Evolutionary conservation across 2,113 vertebrate species (phyloP).

Genomic region (Strix aluco): DNA sequence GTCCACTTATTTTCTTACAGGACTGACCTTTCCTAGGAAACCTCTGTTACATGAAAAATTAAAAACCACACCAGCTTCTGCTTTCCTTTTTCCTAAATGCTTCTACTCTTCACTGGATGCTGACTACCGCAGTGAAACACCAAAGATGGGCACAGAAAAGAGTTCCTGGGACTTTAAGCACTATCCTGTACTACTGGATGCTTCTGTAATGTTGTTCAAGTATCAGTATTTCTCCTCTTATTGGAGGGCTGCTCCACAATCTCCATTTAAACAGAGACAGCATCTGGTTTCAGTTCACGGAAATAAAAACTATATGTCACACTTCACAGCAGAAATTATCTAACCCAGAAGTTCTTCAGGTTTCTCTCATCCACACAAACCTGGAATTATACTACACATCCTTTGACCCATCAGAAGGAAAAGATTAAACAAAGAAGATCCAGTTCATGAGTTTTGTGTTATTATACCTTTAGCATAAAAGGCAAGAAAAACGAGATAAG

Average conservation of each 20-base stretch:
- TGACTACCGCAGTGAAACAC: neutral
- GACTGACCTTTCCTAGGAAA: neutral
- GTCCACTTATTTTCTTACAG: neutral
- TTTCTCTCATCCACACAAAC: neutral
- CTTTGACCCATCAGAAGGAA: neutral
- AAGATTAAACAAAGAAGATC: neutral
- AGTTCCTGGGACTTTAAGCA: neutral
- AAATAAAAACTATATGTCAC: neutral
- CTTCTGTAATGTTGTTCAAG: neutral
- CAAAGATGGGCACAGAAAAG: neutral
- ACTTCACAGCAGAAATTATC: neutral
- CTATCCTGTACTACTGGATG: neutral
- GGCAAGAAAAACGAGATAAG: neutral
- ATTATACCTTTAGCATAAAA: neutral
- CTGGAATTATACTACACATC: neutral
- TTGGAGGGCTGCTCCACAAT: neutral
- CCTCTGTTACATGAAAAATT: neutral
- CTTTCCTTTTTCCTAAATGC: neutral
- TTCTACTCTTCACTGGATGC: neutral
- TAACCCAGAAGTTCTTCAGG: neutral
- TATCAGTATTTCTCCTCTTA: neutral
- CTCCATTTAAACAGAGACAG: neutral
- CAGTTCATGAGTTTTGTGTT: neutral
- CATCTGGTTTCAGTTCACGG: neutral
- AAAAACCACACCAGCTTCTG: neutral